Percentiles rank a stretch among this genome's conserved stretches.
phyloP scores from a whole-genome alignment of 2,797 vertebrate species.

The Petrocephalus schoutedeni region DNA sequence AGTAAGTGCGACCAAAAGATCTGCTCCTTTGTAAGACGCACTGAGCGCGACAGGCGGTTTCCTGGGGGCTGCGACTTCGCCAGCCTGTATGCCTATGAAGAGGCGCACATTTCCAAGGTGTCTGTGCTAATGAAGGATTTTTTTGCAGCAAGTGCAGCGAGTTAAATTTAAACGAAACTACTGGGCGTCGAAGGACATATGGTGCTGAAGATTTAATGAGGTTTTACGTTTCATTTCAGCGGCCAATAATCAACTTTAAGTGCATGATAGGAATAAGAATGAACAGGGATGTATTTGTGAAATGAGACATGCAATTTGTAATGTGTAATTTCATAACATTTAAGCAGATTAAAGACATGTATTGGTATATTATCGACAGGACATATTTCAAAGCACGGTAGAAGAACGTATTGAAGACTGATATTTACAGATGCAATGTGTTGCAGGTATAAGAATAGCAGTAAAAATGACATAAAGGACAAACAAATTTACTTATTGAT shows the following conservation, averaged over 20 bases:
- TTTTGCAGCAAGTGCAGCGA: neutral
- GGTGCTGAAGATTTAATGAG: conserved; percentile 68
- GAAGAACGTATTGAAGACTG: neutral
- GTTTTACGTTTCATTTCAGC: conserved; percentile 55
- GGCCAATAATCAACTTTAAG: conserved; percentile 40
- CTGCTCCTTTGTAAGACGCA: neutral
- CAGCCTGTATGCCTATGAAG: neutral
- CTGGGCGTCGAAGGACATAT: conserved; percentile 14
- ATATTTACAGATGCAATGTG: neutral
- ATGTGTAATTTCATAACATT: neutral
- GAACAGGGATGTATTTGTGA: neutral
- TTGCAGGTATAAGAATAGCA: neutral
- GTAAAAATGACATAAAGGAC: neutral
- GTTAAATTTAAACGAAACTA: neutral
- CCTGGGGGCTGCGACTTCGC: neutral
- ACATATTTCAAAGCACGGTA: neutral
- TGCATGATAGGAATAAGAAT: neutral
- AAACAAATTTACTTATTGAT: neutral
- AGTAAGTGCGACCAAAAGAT: neutral
- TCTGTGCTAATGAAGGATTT: neutral
- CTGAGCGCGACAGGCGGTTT: neutral
- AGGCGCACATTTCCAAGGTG: neutral
- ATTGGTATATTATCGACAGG: too few species aligned
- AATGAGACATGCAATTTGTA: neutral
- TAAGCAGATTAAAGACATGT: neutral